Base-by-base conservation (phyloP, 2,113 vertebrate genomes). In the Corythoichthys haematopterus region DNA sequence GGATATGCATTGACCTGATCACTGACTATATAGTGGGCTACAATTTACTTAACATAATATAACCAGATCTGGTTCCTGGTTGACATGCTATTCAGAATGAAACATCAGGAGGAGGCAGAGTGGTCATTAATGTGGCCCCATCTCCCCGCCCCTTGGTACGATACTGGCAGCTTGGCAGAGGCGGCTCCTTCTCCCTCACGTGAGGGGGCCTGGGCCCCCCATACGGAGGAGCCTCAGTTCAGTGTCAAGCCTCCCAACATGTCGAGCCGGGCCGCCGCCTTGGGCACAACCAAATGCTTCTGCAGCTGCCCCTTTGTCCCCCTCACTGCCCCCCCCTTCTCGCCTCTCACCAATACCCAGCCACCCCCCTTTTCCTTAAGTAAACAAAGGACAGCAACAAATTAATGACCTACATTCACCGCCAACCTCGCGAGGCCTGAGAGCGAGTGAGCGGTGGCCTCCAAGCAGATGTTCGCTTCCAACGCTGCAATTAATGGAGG, bases 331-430 rank as follows among this genome's bases (percentile, higher is more conserved):
- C 59, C 1, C 37, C 15, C 37, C 37, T 28, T 28, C 20, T 28
- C 20, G 20, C 36, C 15, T 8, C 13, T 16, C 52, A n/a, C 37
- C 4, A n/a, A 28, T 20, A 20, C 56, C 3, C 56, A 33, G 5
- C 3, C 20, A 35, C 33, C 57, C 20, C 13, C 16, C 2, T 89
- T 93, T 94, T 92, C 93, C 94, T 97, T 96, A 95, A 96, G 95
- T 97, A 97, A 98, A 98, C 96, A 98, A 98, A 97, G 94, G 95
- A 93, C 94, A 98, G 96, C 96, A 97, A 97, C 95, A 98, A 97
- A 98, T 96, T 96, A 98, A 96, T 98, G 96, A 97, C 96, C 96
- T 96, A 95, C 96, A 98, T 98, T 96, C 94, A 94, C 92, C 91
- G 91, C 89, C 89, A 94, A 94, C 91, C 92, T 92, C 87, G 85